Base-by-base conservation (phyloP, 2,888 invertebrate species). In the Alentia gelatinosa region DNA sequence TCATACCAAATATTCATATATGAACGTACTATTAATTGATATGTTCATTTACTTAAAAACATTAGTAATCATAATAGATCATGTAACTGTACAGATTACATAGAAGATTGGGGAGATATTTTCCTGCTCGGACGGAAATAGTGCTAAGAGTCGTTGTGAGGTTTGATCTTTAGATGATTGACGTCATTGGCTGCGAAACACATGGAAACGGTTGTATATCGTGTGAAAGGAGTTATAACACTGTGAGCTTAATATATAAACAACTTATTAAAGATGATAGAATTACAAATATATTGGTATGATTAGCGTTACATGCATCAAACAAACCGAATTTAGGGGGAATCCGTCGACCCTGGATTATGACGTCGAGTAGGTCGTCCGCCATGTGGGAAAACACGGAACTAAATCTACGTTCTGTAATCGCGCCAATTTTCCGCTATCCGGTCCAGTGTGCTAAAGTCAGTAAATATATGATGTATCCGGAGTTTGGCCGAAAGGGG, bases 381-480 rank as follows among this genome's bases (percentile, higher is more conserved):
- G 15, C 86, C 86, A 42, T 47, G 86, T 33, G 86, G 86, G 86
- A 50, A 86, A 86, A 86, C 47, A 86, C 86, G 86, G 79, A 79
- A 74, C 74, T 74, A 83, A 35, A 83, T 39, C n/a, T n/a, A n/a
- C 83, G 23, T 23, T 19, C 35, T 4, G 37, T 83, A 39, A 37
- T 12, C 83, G 83, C 83, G 39, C 35, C 35, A 26, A 74, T 15
- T 74, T 74, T 74, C 74, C 33, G 15, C 68, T 26, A 68, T 12
- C 68, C 47, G 47, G 47, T 47, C 47, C 47, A 47, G 9, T 47
- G 47, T 12, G 47, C 9, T 19, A 47, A n/a, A n/a, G n/a, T n/a
- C n/a, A n/a, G n/a, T n/a, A n/a, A n/a, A n/a, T n/a, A n/a, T n/a
- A n/a, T n/a, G n/a, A n/a, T n/a, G n/a, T n/a, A n/a, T n/a, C n/a